Conservation (phyloP, 2,113 vertebrate species). For the Oreotragus oreotragus region DNA sequence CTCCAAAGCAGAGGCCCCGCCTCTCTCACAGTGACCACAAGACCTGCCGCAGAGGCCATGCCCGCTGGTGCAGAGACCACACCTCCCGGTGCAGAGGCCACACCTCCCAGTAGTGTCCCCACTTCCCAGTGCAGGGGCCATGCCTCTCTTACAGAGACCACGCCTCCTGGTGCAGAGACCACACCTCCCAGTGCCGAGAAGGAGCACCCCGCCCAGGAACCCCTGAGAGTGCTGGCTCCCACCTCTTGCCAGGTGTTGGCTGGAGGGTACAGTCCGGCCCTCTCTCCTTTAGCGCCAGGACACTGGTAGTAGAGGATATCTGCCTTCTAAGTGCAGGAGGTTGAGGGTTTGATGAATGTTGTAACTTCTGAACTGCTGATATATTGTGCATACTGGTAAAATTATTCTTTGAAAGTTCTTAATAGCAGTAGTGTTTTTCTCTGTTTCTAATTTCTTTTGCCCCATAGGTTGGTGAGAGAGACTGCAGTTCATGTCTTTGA, state of each 20-base stretch:
- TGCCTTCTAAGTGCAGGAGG: neutral
- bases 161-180: accelerated
- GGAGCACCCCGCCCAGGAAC: accelerated
- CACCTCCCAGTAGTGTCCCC: neutral
- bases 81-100: too few species aligned
- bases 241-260: accelerated
- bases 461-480: neutral
- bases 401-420: neutral
- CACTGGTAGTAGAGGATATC: accelerated
- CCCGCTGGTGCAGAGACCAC: too few species aligned
- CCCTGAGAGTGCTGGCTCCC: accelerated
- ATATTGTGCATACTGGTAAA: accelerated
- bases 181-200: accelerated
- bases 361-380: too few species aligned
- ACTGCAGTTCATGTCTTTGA: neutral
- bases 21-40: too few species aligned
- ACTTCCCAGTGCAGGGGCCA: neutral
- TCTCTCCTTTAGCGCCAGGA: accelerated
- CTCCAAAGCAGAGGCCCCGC: neutral
- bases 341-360: neutral
- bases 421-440: neutral
- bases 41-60: too few species aligned
- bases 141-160: neutral
- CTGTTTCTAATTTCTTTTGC: neutral
- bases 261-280: neutral